These are phyloP conservation scores for Borostomias antarcticus DNA, from an alignment of 2,797 vertebrate genomes.

Conservation along the genomic window DNA sequence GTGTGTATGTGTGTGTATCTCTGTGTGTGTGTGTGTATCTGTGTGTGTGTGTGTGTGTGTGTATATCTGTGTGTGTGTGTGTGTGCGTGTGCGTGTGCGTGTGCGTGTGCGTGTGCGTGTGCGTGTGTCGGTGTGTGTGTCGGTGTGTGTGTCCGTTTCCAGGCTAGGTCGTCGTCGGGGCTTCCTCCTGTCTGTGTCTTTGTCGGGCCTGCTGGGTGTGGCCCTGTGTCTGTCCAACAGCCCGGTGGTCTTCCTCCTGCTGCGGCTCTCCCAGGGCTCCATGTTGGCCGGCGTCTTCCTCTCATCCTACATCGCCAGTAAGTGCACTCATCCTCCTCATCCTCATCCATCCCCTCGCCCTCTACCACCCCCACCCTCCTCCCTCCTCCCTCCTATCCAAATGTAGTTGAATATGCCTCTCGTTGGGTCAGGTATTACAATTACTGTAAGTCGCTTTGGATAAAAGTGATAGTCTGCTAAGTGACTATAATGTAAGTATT, in stretches of 20 bases:
- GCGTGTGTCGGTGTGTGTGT: background rate
- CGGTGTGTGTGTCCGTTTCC: background rate
- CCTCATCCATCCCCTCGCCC: no score
- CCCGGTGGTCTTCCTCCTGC: conserved; percentile 72
- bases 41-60: background rate
- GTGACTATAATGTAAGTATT: no score
- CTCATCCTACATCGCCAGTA: conserved; percentile 82
- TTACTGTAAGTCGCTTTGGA: background rate
- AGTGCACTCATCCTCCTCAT: no score
- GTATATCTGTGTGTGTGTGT: background rate
- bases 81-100: accelerated
- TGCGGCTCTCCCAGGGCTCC: conserved; percentile 78
- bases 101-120: background rate
- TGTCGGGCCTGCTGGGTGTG: conserved; percentile 78
- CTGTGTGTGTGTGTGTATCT: background rate
- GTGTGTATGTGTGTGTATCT: background rate
- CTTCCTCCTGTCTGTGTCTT: conserved; percentile 76
- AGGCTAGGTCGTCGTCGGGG: conserved; percentile 82
- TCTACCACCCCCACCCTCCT: no score
- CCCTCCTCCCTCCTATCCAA: background rate
- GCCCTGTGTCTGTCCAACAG: conserved; percentile 74
- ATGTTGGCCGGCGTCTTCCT: conserved; percentile 82
- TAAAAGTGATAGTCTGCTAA: no score
- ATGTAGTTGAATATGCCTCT: no score
- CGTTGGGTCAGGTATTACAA: background rate